These are phyloP conservation scores for Leptopilina boulardi DNA, from an alignment of 1,140 invertebrate genomes.

Conservation along the genomic window DNA sequence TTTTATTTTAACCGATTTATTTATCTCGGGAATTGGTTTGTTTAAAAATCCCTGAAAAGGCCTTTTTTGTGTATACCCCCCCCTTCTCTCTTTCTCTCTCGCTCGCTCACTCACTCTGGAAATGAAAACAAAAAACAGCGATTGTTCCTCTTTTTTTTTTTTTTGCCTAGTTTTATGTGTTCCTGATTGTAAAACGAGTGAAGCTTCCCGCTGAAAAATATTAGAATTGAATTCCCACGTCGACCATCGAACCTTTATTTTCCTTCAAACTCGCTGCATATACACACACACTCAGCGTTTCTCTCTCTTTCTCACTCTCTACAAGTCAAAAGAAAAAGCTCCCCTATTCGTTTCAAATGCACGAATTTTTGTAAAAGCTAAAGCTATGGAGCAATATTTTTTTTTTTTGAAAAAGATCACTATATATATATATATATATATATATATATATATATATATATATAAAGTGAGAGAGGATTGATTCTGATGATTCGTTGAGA, in stretches of 20 bases:
- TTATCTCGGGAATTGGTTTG: neutral
- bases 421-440: no score
- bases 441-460: no score
- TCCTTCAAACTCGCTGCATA: neutral
- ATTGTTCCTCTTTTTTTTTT: neutral
- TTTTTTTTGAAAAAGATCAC: neutral
- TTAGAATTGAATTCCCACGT: constrained; percentile 26
- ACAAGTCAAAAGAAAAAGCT: constrained; percentile 20
- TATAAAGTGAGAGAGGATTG: constrained; percentile 41
- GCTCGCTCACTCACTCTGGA: no score
- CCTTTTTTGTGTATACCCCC: neutral
- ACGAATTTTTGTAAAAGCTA: constrained; percentile 40
- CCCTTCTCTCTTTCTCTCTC: no score
- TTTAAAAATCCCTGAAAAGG: neutral
- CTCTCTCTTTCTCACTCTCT: no score
- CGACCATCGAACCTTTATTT: constrained; percentile 21
- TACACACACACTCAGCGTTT: neutral
- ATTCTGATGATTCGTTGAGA: constrained; percentile 48
- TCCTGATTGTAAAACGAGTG: constrained; percentile 18
- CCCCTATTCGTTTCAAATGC: constrained; percentile 28
- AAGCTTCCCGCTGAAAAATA: constrained; percentile 7
- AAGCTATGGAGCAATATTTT: constrained; percentile 34
- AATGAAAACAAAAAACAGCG: neutral
- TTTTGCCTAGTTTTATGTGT: neutral
- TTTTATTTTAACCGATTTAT: neutral